Evolutionary conservation across 2,113 vertebrate genomes (phyloP).

Genomic region (Myanophis thanlyinensis): DNA sequence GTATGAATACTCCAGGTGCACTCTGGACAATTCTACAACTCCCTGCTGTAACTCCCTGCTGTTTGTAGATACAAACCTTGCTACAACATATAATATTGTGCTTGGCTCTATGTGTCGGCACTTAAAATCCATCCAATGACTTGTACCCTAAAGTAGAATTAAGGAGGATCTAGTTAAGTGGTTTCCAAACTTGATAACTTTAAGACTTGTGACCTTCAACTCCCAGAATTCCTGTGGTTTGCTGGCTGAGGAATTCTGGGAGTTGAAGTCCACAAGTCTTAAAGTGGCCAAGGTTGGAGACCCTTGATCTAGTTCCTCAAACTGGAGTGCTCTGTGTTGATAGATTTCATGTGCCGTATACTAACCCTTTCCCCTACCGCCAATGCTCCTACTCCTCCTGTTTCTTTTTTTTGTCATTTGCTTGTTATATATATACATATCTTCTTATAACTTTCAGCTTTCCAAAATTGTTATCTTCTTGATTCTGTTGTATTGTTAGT

Average conservation of each 20-base stretch:
- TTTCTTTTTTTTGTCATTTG: not conserved
- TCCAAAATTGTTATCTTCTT: not conserved
- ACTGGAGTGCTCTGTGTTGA: not conserved
- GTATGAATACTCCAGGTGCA: not conserved
- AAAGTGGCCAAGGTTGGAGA: not conserved
- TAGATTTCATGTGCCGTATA: not conserved
- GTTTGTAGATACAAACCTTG: not conserved
- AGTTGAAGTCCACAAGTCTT: not conserved
- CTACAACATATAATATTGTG: not conserved
- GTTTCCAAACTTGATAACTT: not conserved
- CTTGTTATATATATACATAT: not conserved
- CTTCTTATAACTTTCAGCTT: not conserved
- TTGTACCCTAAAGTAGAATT: not conserved
- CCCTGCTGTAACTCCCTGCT: not conserved
- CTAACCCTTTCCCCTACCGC: not conserved
- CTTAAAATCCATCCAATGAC: not conserved
- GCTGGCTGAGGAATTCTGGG: not conserved
- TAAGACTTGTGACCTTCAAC: not conserved
- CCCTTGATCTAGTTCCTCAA: too few species aligned
- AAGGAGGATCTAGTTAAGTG: not conserved
- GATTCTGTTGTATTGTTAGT: not conserved
- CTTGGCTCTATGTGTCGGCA: not conserved
- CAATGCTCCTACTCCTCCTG: too few species aligned
- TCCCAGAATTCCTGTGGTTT: too few species aligned
- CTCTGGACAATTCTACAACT: not conserved